Base-by-base conservation (phyloP, 2,888 invertebrate genomes). In the Metopia argyrocephala region DNA sequence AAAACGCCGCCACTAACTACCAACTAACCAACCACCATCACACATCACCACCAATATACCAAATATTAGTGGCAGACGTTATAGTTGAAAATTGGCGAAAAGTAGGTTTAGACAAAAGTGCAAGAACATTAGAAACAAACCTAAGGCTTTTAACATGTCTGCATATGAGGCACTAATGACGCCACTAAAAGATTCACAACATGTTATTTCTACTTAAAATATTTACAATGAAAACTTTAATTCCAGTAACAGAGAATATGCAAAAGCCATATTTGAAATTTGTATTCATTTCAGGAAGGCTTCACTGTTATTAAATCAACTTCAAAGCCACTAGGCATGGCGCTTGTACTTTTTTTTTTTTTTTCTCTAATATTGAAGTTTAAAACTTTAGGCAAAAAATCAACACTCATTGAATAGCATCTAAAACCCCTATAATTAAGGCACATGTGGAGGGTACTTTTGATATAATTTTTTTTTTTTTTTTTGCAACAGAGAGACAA, bases 401-500 rank as follows among this genome's bases (percentile, higher is more conserved):
- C 65, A 68, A 79, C 79, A 82, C 74, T 68, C 74, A 78, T 23
- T 76, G 83, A 68, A 82, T 70, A 59, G 75, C 69, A 83, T 85
- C 84, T n/a, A 84, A 85, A 87, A 89, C 86, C 86, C 88, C 89
- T 89, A 87, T 88, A 89, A 89, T 89, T 89, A 89, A 89, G 89
- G 86, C n/a, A 27, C 57, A 61, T 85, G 85, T 89, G 85, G 85
- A 87, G 87, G 88, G 88, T 85, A 87, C 84, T 83, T 86, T 85
- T 62, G 18, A 57, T 50, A n/a, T 56, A 25, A 56, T 12, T 3
- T 6, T 52, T 21, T 31, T 27, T 6, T 52, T 21, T 31, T 27
- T 38, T 15, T 38, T 12, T 3, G 15, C 38, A 9, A 57, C 28
- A 54, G 46, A 59, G 38, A 23, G 6, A 31, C 56, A 18, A 52